Evolutionary conservation across 2,888 invertebrate genomes (phyloP).

Genomic region (Drosophila eohydei): DNA sequence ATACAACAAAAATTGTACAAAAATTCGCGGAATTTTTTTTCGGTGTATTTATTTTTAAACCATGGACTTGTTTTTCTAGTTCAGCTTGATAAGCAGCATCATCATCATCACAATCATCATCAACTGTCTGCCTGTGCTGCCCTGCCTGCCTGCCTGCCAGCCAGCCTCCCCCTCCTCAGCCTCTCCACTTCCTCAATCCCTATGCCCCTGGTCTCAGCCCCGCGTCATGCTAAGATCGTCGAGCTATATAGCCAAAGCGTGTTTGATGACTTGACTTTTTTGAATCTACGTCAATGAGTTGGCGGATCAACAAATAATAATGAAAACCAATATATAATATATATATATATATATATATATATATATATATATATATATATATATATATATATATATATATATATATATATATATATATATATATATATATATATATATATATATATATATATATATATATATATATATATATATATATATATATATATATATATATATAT

Average conservation of each 20-base stretch:
- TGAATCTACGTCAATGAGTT: slow-evolving; percentile 60
- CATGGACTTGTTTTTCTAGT: slow-evolving; percentile 76
- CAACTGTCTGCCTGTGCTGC: slow-evolving; percentile 37
- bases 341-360: slow-evolving; percentile 24
- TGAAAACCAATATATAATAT: slow-evolving; percentile 19
- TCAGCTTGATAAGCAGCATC: slow-evolving; percentile 71
- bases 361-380: slow-evolving; percentile 16
- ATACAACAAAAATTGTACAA: slow-evolving; percentile 2
- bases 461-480: too few relatives aligned
- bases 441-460: too few relatives aligned
- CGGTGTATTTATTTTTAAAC: slow-evolving; percentile 67
- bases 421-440: too few relatives aligned
- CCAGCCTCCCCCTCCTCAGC: slow-evolving; percentile 10
- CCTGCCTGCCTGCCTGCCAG: slow-evolving; percentile 3
- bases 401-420: too few relatives aligned
- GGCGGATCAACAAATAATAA: slow-evolving; percentile 30
- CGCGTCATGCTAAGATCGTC: slow-evolving; percentile 32
- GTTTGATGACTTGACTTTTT: slow-evolving; percentile 54
- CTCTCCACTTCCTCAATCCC: not conserved
- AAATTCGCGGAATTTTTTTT: slow-evolving; percentile 44
- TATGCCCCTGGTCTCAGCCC: slow-evolving; percentile 1
- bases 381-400: too few relatives aligned
- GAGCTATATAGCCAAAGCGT: slow-evolving; percentile 35
- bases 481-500: too few relatives aligned
- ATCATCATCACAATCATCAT: slow-evolving; percentile 31